Conservation (phyloP, 2,888 invertebrate genomes). For the Cantharis rustica region DNA sequence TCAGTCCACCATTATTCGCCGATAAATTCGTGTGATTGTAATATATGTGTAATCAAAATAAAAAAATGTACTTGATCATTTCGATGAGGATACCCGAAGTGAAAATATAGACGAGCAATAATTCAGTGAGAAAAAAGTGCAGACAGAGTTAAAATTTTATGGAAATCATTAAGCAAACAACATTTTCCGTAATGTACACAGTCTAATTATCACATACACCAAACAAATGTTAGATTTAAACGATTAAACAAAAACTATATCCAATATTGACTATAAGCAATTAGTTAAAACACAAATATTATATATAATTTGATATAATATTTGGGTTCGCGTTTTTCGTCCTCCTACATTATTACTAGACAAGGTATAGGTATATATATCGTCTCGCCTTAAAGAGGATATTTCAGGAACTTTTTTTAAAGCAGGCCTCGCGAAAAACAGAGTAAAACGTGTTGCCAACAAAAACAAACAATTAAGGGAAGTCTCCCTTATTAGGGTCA, state of each 20-base stretch:
- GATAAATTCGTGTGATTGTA: neutral
- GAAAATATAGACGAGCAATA: neutral
- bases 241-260: neutral
- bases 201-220: neutral
- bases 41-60: neutral
- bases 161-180: neutral
- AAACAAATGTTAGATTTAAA: neutral
- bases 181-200: neutral
- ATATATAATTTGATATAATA: constrained; percentile 11
- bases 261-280: neutral
- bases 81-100: neutral
- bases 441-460: constrained; percentile 4
- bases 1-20: neutral
- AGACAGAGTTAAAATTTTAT: neutral
- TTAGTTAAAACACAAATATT: neutral
- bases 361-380: constrained; percentile 20
- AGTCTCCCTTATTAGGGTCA: neutral
- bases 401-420: constrained; percentile 29
- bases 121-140: neutral
- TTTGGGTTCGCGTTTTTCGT: constrained; percentile 23
- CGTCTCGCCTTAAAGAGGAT: constrained; percentile 35
- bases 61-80: neutral
- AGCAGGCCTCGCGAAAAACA: constrained; percentile 27
- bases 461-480: constrained; percentile 1
- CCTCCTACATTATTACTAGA: constrained; percentile 24